Evolutionary conservation across 2,113 vertebrate genomes (phyloP).

Genomic region (Chinchilla lanigera): DNA sequence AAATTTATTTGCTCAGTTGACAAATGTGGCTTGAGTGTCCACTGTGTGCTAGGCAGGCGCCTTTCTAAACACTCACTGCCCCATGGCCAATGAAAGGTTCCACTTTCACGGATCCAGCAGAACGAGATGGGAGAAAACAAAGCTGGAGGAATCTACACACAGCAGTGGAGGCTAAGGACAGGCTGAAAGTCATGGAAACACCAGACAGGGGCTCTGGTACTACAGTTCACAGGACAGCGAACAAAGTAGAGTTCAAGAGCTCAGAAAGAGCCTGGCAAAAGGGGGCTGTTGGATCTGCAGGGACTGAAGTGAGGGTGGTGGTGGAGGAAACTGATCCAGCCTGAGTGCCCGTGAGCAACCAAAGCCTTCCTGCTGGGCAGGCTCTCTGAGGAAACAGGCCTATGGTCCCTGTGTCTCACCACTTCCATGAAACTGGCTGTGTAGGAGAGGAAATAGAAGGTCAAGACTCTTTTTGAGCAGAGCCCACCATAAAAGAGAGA

Average conservation of each 20-base stretch:
- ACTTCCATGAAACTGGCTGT: not conserved
- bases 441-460: not conserved
- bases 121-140: not conserved
- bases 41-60: not conserved
- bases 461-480: not conserved
- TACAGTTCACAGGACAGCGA: not conserved
- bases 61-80: not conserved
- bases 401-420: not conserved
- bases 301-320: not conserved
- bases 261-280: not conserved
- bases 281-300: not conserved
- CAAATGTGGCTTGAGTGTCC: not conserved
- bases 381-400: not conserved
- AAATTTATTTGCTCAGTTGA: not conserved
- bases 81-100: accelerated
- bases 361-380: not conserved
- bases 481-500: not conserved
- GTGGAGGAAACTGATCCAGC: no score
- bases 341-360: not conserved
- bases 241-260: not conserved
- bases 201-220: not conserved
- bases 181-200: not conserved
- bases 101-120: not conserved
- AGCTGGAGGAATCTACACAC: not conserved
- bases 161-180: not conserved